Evolutionary conservation across 2,797 vertebrate genomes (phyloP).

Genomic region (Carcharodon carcharias): DNA sequence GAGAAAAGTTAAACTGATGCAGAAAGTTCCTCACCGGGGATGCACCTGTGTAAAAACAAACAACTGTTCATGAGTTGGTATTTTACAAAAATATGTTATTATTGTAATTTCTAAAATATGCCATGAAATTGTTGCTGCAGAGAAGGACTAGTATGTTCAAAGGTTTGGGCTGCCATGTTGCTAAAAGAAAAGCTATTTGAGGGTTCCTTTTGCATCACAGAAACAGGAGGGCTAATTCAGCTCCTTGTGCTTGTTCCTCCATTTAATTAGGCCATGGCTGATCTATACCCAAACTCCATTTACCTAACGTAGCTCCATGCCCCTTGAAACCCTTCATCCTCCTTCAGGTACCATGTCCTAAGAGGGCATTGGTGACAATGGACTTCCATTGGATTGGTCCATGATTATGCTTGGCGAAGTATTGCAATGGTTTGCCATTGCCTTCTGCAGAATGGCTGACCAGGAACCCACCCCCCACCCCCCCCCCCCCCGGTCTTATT

Average conservation of each 20-base stretch:
- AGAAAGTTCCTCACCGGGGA: neutral
- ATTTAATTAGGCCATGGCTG: neutral
- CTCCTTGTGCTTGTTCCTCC: neutral
- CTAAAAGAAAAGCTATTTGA: neutral
- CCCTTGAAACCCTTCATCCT: no score
- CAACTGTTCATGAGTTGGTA: neutral
- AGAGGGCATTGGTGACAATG: no score
- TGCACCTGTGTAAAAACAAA: neutral
- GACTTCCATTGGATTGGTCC: no score
- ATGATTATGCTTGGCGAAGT: no score
- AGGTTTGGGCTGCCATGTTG: neutral
- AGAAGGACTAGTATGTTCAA: neutral
- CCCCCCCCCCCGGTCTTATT: no score
- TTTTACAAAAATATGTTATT: neutral
- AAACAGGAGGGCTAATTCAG: neutral
- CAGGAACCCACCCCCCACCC: no score
- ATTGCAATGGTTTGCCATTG: no score
- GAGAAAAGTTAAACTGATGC: neutral
- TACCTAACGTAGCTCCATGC: neutral
- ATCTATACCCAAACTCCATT: neutral
- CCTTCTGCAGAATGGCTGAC: no score
- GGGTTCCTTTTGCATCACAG: neutral
- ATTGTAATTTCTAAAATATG: neutral
- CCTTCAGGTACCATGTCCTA: no score
- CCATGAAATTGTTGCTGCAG: neutral